Conservation (phyloP, 2,113 vertebrate species). For the Equus przewalskii region DNA sequence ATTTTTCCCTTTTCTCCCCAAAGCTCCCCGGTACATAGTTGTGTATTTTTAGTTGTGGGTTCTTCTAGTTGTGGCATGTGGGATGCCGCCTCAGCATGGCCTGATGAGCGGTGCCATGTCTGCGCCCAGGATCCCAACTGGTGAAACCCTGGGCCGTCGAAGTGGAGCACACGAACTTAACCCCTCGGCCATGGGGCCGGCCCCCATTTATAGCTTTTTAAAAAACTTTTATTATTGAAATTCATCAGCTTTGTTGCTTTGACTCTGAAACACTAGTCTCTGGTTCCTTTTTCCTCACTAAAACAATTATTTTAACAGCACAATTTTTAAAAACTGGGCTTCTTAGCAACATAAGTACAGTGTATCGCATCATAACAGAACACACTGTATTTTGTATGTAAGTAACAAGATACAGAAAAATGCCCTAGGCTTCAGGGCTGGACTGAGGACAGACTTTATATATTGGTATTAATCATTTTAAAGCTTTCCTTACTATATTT, state of each 20-base stretch:
- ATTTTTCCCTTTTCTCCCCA: too few species aligned
- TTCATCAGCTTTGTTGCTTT: conserved; percentile 10
- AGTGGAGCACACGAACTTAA: too few species aligned
- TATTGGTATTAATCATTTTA: neutral
- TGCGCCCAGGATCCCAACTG: too few species aligned
- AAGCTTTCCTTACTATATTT: neutral
- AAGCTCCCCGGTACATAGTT: too few species aligned
- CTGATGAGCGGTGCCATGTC: too few species aligned
- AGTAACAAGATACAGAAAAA: conserved; percentile 14
- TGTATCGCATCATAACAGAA: neutral
- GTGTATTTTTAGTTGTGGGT: too few species aligned
- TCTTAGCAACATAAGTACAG: conserved; percentile 1
- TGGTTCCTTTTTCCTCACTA: neutral
- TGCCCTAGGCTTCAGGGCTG: neutral
- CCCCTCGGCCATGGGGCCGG: too few species aligned
- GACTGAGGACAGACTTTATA: neutral
- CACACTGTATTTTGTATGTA: neutral
- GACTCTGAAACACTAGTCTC: neutral
- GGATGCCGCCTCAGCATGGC: too few species aligned
- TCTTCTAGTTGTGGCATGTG: too few species aligned
- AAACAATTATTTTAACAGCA: neutral
- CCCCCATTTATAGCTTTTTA: neutral
- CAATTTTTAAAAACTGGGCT: neutral
- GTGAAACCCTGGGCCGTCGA: too few species aligned
- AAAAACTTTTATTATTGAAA: conserved; percentile 39